Evolutionary conservation across 2,797 vertebrate genomes (phyloP).

Genomic region (Smutsia gigantea): DNA sequence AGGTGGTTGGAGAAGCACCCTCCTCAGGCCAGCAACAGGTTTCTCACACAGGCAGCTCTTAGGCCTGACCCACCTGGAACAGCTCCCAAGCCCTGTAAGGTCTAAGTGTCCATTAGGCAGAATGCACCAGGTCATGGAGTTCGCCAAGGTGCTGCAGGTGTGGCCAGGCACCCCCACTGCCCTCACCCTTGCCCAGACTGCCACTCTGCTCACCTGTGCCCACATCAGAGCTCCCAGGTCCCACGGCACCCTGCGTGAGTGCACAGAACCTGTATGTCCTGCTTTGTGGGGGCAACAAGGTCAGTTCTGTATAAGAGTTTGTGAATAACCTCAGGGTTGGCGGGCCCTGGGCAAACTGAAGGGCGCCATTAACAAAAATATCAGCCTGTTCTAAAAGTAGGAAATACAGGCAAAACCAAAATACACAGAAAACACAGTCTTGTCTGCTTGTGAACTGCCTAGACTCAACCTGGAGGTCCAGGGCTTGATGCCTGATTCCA

Average conservation of each 20-base stretch:
- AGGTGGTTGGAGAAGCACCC: background rate
- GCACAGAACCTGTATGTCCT: background rate
- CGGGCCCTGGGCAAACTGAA: background rate
- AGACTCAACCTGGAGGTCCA: background rate
- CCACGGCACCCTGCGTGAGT: background rate
- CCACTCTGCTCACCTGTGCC: background rate
- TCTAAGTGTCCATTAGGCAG: background rate
- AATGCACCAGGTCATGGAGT: accelerated
- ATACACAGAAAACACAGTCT: background rate
- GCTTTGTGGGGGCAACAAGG: background rate
- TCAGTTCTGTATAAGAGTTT: background rate
- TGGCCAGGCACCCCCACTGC: background rate
- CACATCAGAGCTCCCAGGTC: background rate
- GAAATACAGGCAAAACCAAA: background rate
- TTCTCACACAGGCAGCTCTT: background rate
- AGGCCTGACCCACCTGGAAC: background rate
- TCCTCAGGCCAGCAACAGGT: background rate
- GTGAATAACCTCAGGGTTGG: background rate
- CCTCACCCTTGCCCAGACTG: background rate
- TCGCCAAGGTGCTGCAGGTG: accelerated
- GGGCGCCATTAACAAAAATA: background rate
- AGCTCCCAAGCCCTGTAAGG: background rate
- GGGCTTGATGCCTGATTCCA: background rate
- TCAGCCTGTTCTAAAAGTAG: background rate
- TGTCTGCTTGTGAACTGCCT: no score